Evolutionary conservation across 2,888 invertebrate species (phyloP).

Genomic region (Imbricaverruca yamaguchii): DNA sequence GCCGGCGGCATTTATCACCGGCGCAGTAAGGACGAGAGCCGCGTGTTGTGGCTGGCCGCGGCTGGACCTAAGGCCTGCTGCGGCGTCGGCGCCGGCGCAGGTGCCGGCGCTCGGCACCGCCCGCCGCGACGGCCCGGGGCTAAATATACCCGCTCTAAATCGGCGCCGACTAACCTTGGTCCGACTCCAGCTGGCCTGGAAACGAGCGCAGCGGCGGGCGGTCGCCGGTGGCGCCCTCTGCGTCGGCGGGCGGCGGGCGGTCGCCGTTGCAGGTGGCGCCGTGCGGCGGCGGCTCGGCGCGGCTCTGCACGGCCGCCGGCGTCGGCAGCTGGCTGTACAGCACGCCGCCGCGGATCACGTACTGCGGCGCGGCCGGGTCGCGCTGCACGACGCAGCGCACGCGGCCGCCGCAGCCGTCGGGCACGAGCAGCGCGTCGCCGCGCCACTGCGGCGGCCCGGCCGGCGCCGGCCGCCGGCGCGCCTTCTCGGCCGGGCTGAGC

Average conservation of each 20-base stretch:
- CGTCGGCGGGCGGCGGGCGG: not conserved
- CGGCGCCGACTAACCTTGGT: conserved; percentile 16
- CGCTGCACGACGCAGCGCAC: conserved; percentile 14
- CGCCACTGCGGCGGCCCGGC: not conserved
- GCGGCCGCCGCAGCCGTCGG: not conserved
- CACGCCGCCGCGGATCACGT: not conserved
- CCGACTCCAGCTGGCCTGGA: conserved; percentile 10
- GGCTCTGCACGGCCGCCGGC: not conserved
- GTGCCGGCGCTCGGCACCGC: not conserved
- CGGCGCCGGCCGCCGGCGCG: not conserved
- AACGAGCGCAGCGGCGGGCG: not conserved
- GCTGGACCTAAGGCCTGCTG: too few relatives aligned
- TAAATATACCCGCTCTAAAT: conserved; percentile 14
- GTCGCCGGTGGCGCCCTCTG: not conserved
- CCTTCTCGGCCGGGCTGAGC: conserved; percentile 7
- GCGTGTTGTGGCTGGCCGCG: not conserved
- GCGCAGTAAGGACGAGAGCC: not conserved
- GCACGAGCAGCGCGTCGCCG: conserved; percentile 3
- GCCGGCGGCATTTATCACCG: not conserved
- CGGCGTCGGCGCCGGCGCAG: not conserved
- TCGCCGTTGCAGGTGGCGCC: not conserved
- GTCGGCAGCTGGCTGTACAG: conserved; percentile 13
- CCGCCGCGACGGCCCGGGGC: not conserved
- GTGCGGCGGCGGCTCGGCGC: not conserved
- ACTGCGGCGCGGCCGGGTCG: not conserved